Base-by-base conservation (phyloP, 1,140 invertebrate species). In the Spodoptera frugiperda region DNA sequence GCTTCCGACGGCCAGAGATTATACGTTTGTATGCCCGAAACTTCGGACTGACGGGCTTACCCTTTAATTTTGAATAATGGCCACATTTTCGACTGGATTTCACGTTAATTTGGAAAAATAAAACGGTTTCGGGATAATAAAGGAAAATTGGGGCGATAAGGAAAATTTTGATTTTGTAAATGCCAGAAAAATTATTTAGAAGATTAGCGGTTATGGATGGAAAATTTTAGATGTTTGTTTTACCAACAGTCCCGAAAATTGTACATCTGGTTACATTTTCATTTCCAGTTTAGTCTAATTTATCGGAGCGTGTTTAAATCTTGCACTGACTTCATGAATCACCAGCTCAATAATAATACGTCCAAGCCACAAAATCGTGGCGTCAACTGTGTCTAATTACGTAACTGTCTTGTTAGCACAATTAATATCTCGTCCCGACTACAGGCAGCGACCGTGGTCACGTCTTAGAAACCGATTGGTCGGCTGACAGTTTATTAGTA, bases 321-420 rank as follows among this genome's bases (percentile, higher is more conserved):
- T 59, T 5, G 14, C n/a, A 6, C 10, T n/a, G 11, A 14, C 25
- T 39, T 33, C 30, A 61, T 33, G 57, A 61, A 61, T 61, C 57
- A 15, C 17, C n/a, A 39, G 8, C 30, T 61, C 30, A 61, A 61
- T 25, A 39, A 39, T 39, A n/a, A n/a, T n/a, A n/a, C n/a, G n/a
- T 39, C 30, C 15, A 10, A 17, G 33, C 39, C 17, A 21, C 17
- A 65, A 17, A 63, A 46, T 21, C 15, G 44, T 46, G 14, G 21
- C 17, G n/a, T 19, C 30, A 17, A 33, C 5, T 33, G 21, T 11
- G 17, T 65, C 39, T 65, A 48, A 65, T 48, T 65, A 44, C 61
- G 15, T 59, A 48, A 48, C 61, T 46, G 61, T 65, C 61, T 65
- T 65, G 61, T 65, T 65, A 65, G 61, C 61, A 65, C 61, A 65